Percentiles rank a stretch among this genome's conserved stretches.
phyloP scores from a whole-genome alignment of 2,888 invertebrate genomes.

The Ferrisia virgata region DNA sequence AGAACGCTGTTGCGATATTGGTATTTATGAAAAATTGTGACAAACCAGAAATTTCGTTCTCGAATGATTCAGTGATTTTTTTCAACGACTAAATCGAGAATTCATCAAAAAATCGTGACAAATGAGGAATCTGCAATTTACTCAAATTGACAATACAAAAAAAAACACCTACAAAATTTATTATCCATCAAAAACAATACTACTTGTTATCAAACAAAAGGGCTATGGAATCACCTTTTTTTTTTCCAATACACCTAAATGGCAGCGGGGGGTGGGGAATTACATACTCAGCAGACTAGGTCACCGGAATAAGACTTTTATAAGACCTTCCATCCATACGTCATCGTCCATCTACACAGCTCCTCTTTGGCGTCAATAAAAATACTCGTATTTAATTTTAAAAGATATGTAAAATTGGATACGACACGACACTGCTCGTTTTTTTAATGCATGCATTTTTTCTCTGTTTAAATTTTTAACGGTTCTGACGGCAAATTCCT shows the following conservation, averaged over 20 bases:
- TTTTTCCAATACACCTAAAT: no score
- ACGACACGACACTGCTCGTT: no score
- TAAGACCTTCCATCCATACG: neutral
- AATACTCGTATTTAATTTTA: neutral
- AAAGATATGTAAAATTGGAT: neutral
- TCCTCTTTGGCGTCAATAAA: neutral
- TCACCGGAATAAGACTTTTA: neutral
- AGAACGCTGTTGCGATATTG: neutral
- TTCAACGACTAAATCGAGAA: no score
- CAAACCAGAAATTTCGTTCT: no score
- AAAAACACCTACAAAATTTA: neutral
- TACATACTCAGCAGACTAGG: neutral
- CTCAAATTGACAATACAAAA: neutral
- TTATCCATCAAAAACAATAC: neutral
- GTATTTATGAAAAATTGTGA: neutral
- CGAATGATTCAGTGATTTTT: neutral
- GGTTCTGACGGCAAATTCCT: no score
- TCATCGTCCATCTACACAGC: neutral
- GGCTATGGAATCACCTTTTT: no score
- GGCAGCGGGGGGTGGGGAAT: no score
- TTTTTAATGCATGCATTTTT: no score
- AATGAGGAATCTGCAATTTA: no score
- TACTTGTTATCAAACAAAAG: no score
- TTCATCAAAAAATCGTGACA: no score
- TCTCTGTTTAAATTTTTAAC: no score